Evolutionary conservation across 2,888 invertebrate species (phyloP), one percentile per base, ranked within the genome.

Genomic region (Chrysina gloriosa): DNA sequence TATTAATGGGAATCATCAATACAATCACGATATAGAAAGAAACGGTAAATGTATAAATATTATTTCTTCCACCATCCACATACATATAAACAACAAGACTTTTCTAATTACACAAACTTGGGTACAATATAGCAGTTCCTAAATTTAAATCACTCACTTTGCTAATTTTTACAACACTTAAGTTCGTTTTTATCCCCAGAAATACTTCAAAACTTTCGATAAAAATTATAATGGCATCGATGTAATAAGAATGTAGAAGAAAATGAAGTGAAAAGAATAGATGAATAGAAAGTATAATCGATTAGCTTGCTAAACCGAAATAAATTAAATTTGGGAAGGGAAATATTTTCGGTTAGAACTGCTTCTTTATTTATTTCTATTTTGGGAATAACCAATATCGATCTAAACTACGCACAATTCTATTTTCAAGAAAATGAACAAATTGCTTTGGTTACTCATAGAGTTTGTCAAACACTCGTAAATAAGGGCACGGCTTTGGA

Each of bases 391-490:
- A 25, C 58, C 58, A 25, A 39, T 34, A 34, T 34, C 16, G 19
- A 9, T 21, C 21, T 54, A 58, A 36, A 19, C 27, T 25, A 61
- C 27, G 42, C 45, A 52, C 29, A 52, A 16, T 52, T 52, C 4
- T 23, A n/a, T 1, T 4, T 9, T 61, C 27, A 61, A 16, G 42
- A 61, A 14, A 42, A 42, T 25, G 42, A 16, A 29, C 45, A 61
- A 14, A 42, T 42, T 16, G 74, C 71, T 71, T 77, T 77, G 29
- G 73, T 72, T 61, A 74, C 70, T 65, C 75, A 74, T 56, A 74
- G 72, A 63, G 75, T 76, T 47, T 77, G 75, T 70, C 78, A 75
- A 63, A 76, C 78, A 69, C 69, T 74, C 25, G 72, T 76, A 74
- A 67, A 74, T 67, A 67, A 66, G 21, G 66, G 69, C 9, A 64